phyloP scores from a whole-genome alignment of 2,888 invertebrate genomes.

The Acronicta psi region DNA sequence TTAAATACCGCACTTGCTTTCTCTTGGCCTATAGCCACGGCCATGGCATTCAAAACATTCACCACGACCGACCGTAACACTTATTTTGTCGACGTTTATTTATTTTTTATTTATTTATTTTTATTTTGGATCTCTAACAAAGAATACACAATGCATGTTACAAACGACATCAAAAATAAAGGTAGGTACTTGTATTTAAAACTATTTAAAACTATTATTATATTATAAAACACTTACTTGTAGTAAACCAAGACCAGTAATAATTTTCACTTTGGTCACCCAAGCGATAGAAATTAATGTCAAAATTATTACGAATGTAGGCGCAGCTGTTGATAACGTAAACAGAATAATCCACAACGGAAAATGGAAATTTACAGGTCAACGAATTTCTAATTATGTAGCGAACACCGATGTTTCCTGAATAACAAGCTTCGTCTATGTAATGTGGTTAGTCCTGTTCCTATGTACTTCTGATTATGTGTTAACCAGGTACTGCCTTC shows the following conservation, averaged over 20 bases:
- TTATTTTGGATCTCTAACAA: too few relatives aligned
- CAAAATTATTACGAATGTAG: slow-evolving; percentile 62
- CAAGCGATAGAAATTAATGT: slow-evolving; percentile 62
- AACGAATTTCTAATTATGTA: slow-evolving; percentile 72
- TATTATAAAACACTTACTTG: too few relatives aligned
- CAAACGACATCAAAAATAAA: too few relatives aligned
- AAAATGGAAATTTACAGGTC: slow-evolving; percentile 66
- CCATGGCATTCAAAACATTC: too few relatives aligned
- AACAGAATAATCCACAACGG: slow-evolving; percentile 63
- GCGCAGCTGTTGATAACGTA: slow-evolving; percentile 67
- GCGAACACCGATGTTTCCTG: slow-evolving; percentile 62
- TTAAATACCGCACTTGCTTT: too few relatives aligned
- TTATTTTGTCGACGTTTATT: too few relatives aligned
- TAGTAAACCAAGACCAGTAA: slow-evolving; percentile 34
- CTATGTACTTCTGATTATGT: slow-evolving; percentile 12
- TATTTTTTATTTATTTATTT: too few relatives aligned
- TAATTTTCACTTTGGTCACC: slow-evolving; percentile 60
- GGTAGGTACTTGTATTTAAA: too few relatives aligned
- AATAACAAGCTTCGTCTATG: slow-evolving; percentile 57
- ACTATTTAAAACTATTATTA: too few relatives aligned
- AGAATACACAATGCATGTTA: too few relatives aligned
- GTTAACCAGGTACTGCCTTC: not conserved
- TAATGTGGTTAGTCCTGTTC: slow-evolving; percentile 1
- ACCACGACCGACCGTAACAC: too few relatives aligned
- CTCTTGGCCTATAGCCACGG: too few relatives aligned